phyloP scores from a whole-genome alignment of 2,888 invertebrate species.

The Bombylius discolor region DNA sequence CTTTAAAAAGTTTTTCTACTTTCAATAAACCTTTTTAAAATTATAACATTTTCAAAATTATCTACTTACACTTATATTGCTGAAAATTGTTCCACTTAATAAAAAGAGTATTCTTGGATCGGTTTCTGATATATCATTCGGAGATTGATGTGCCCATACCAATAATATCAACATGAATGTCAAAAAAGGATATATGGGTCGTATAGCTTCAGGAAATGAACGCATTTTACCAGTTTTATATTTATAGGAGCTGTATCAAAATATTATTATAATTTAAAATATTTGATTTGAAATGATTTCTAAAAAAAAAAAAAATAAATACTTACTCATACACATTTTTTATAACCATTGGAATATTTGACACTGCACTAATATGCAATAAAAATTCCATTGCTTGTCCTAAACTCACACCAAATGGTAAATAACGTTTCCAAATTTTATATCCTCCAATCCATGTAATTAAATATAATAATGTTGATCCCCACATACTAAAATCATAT shows the following conservation, averaged over 20 bases:
- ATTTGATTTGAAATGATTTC: background rate
- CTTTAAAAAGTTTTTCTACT: no score
- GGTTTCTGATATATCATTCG: conserved; percentile 61
- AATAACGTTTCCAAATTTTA: conserved; percentile 67
- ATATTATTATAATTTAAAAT: background rate
- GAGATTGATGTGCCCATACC: conserved; percentile 72
- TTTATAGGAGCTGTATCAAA: conserved; percentile 57
- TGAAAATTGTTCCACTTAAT: conserved; percentile 88
- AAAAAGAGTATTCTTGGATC: conserved; percentile 81
- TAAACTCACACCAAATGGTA: conserved; percentile 57
- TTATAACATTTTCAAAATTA: background rate
- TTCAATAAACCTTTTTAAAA: no score
- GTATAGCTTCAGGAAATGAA: conserved; percentile 61
- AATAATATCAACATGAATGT: conserved; percentile 62
- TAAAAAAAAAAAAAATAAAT: conserved; percentile 1
- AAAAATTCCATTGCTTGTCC: conserved; percentile 73
- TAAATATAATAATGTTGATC: conserved; percentile 43
- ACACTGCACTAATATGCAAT: conserved; percentile 71
- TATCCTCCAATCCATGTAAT: conserved; percentile 56
- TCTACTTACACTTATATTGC: conserved; percentile 90
- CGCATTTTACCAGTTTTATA: conserved; percentile 80
- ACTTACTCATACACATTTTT: conserved; percentile 82
- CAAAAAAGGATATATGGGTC: conserved; percentile 71
- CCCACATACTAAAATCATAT: conserved; percentile 93
- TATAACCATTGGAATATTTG: conserved; percentile 80